phyloP scores from a whole-genome alignment of 2,797 vertebrate species.

The Tiaroga cobitis region DNA sequence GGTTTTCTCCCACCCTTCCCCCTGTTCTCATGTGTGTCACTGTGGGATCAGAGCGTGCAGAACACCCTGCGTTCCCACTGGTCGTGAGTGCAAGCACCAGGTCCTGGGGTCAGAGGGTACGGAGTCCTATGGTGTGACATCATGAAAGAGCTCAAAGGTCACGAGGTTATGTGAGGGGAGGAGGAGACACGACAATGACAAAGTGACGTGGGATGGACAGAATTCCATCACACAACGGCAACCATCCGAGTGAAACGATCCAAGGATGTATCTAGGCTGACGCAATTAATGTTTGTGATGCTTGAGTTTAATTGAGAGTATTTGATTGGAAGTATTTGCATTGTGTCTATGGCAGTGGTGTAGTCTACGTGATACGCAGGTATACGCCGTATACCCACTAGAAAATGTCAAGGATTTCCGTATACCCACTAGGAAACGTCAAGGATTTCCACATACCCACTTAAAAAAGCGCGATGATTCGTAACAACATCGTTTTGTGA shows the following conservation, averaged over 20 bases:
- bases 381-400: no score
- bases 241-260: constrained; percentile 62
- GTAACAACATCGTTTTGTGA: no score
- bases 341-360: no score
- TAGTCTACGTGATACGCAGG: no score
- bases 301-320: neutral
- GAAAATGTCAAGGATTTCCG: no score
- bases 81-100: constrained; percentile 54
- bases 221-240: constrained; percentile 63
- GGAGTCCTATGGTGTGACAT: constrained; percentile 63
- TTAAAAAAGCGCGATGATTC: no score
- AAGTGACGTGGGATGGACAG: constrained; percentile 51
- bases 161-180: constrained; percentile 61
- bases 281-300: neutral
- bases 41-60: constrained; percentile 24
- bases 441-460: no score
- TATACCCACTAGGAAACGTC: no score
- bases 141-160: constrained; percentile 62
- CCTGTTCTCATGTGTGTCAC: constrained; percentile 35
- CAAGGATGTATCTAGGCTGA: neutral
- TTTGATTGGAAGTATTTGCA: neutral
- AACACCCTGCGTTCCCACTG: constrained; percentile 70
- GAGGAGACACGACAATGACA: constrained; percentile 58
- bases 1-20: constrained; percentile 60
- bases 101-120: constrained; percentile 64